Conservation (phyloP, 2,888 invertebrate genomes). For the Drosophila formosana region DNA sequence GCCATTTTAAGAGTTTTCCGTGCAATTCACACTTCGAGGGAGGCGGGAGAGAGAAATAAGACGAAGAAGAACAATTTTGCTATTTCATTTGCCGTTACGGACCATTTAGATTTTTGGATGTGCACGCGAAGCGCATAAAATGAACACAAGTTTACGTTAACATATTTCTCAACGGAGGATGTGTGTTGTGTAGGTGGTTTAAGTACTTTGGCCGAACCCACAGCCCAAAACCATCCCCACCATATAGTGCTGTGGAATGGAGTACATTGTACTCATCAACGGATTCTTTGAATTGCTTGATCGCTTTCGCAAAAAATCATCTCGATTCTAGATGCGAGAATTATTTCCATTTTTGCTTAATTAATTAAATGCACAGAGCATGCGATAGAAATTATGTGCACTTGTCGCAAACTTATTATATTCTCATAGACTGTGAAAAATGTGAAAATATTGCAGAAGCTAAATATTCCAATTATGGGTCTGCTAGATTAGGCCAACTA, state of each 20-base stretch:
- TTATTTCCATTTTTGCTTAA: slow-evolving; percentile 24
- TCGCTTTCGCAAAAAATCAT: slow-evolving; percentile 15
- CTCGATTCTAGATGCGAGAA: background rate
- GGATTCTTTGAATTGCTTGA: slow-evolving; percentile 39
- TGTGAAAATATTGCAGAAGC: slow-evolving; percentile 73
- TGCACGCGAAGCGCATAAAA: slow-evolving; percentile 80
- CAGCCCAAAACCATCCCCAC: background rate
- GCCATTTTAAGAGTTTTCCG: slow-evolving; percentile 67
- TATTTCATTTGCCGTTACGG: slow-evolving; percentile 79
- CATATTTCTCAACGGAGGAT: slow-evolving; percentile 56
- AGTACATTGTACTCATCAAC: slow-evolving; percentile 34
- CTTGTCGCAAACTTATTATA: slow-evolving; percentile 82
- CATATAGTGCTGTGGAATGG: background rate
- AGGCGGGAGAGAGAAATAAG: slow-evolving; percentile 26
- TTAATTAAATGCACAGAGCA: slow-evolving; percentile 31
- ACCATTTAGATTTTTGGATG: slow-evolving; percentile 81
- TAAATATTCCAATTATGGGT: slow-evolving; percentile 26
- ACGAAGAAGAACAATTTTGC: slow-evolving; percentile 58
- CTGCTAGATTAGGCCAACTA: slow-evolving; percentile 3
- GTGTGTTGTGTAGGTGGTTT: slow-evolving; percentile 44
- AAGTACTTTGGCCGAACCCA: slow-evolving; percentile 13
- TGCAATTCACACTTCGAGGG: slow-evolving; percentile 56
- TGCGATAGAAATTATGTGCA: slow-evolving; percentile 52
- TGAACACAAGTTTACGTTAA: slow-evolving; percentile 79
- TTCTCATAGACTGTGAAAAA: slow-evolving; percentile 83